Evolutionary conservation across 23 tunicate genomes (phyloP), one percentile per base, ranked within the genome.

Genomic region (Botrylloides violaceus): DNA sequence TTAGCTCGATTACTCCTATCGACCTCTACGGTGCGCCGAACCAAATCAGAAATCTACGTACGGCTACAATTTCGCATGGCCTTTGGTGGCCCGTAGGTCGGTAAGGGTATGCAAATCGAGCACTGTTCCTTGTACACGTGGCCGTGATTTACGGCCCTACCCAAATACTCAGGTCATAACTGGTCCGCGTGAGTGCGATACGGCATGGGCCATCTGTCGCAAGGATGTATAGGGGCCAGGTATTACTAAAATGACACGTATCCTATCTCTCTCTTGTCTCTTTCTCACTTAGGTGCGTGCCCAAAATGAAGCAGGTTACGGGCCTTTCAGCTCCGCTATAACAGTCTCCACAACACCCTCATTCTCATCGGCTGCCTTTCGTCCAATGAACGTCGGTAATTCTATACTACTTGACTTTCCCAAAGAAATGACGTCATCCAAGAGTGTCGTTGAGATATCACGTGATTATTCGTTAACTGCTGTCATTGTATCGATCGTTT

Each of bases 281-380:
- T 18, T 18, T 47, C 55, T 47, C 18, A 12, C 71, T 58, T 36
- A 90, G 98, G 92, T 90, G 2, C 91, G 98, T 5, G 98, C 98
- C n/a, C 79, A 81, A 7, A 90, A 88, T 37, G 49, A 48, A 34
- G 85, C 91, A 25, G 98, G 98, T 2, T 83, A 43, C 64, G 91
- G 98, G 2, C 98, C 98, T 1, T 90, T 28, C 64, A 78, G 92
- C 43, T 39, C 55, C 15, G 36, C 81, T 25, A 59, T 78, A 9
- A 38, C 81, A 30, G 71, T 79, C 50, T 29, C 34, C 37, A 90
- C 98, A 29, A 19, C 35, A 9, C 34, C 68, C 48, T 30, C 75
- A 2, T 18, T 22, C 18, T 19, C 66, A 24, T 32, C 33, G 18
- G 23, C 20, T 31, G 23, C 26, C 62, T 33, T 33, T 33, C 32